Evolutionary conservation across 92 coral and sea anemone species (phyloP).

Genomic region (Ricordea florida): DNA sequence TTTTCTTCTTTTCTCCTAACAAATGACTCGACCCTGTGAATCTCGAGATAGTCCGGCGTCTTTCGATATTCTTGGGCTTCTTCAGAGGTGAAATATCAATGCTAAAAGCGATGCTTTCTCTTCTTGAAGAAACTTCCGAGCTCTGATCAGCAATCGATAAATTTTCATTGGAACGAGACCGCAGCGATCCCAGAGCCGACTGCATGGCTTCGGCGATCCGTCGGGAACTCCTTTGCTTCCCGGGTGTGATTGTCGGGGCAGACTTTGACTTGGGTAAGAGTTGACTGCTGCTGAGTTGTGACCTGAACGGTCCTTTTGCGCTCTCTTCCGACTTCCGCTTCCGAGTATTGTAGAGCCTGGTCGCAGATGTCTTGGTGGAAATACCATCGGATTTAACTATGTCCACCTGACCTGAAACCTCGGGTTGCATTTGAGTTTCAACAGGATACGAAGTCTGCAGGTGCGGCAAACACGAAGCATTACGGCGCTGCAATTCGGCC

Average conservation of each 20-base stretch:
- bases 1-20: constrained; percentile 49
- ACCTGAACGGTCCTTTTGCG: neutral
- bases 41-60: constrained; percentile 80
- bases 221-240: constrained; percentile 67
- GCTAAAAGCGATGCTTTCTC: constrained; percentile 79
- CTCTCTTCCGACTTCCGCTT: constrained; percentile 67
- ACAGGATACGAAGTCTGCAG: constrained; percentile 96
- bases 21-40: constrained; percentile 71
- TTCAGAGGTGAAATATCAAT: constrained; percentile 86
- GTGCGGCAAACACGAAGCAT: constrained; percentile 87
- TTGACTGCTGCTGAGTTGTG: neutral
- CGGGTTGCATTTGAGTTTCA: constrained; percentile 85
- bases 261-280: constrained; percentile 64
- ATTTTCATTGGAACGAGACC: constrained; percentile 78
- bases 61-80: constrained; percentile 34
- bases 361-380: constrained; percentile 20
- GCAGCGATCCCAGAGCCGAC: constrained; percentile 66
- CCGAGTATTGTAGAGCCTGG: constrained; percentile 25
- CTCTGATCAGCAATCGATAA: constrained; percentile 13
- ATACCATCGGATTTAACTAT: constrained; percentile 58
- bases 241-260: constrained; percentile 54
- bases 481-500: constrained; percentile 86
- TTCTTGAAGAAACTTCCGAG: constrained; percentile 22
- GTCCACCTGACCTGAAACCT: constrained; percentile 61
- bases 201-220: constrained; percentile 56